Conservation (phyloP, 2,113 vertebrate species). For the Lutjanus erythropterus region DNA sequence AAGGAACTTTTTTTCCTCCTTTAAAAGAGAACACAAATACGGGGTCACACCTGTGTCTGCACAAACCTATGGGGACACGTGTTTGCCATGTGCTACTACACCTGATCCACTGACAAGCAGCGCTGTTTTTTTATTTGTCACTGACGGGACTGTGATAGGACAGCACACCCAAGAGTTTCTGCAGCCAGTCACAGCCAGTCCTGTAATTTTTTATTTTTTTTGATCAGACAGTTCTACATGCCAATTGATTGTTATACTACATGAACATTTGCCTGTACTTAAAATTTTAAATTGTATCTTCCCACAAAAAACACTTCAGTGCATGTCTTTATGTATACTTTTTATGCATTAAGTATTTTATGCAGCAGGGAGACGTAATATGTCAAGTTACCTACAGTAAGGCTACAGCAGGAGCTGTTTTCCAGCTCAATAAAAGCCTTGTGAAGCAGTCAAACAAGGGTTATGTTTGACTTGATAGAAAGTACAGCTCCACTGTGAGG, state of each 20-base stretch:
- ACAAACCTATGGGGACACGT: background rate
- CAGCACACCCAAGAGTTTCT: background rate
- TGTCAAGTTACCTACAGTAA: background rate
- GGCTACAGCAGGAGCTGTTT: background rate
- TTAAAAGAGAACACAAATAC: slow-evolving; percentile 2
- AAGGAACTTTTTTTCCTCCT: background rate
- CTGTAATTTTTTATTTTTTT: background rate
- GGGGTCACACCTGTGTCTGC: slow-evolving; percentile 26
- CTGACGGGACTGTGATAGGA: background rate
- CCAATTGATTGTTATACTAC: background rate
- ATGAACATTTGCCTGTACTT: background rate
- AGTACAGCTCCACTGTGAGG: background rate
- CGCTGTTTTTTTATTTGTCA: slow-evolving; percentile 2
- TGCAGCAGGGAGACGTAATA: background rate
- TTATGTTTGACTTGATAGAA: background rate
- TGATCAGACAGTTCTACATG: background rate
- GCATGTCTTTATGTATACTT: background rate
- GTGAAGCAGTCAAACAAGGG: background rate
- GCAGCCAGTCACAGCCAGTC: background rate
- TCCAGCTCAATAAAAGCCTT: background rate
- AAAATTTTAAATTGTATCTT: background rate
- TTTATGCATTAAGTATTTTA: background rate
- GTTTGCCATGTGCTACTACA: slow-evolving; percentile 22
- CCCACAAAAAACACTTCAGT: background rate
- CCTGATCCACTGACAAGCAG: slow-evolving; percentile 33